phyloP scores from a whole-genome alignment of 2,113 vertebrate species.

The Murina feae region DNA sequence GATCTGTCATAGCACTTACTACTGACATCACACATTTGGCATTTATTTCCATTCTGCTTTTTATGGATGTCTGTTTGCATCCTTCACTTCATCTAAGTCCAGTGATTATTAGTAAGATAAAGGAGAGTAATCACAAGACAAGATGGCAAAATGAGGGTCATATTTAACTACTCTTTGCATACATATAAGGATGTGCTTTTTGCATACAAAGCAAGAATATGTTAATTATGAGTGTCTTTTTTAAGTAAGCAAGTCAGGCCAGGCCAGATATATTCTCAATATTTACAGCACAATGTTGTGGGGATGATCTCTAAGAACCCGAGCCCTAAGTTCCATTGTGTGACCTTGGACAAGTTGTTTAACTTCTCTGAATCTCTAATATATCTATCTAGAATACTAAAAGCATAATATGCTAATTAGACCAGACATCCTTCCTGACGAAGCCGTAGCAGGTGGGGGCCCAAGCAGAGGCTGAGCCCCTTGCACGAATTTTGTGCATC shows the following conservation, averaged over 20 bases:
- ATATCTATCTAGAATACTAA: background rate
- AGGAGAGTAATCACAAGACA: background rate
- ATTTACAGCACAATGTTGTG: background rate
- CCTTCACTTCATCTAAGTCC: background rate
- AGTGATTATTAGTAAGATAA: slow-evolving; percentile 14
- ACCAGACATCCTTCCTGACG: no score
- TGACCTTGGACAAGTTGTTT: background rate
- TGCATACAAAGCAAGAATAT: background rate
- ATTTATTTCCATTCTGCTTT: background rate
- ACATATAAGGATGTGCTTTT: background rate
- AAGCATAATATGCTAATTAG: no score
- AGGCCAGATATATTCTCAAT: background rate
- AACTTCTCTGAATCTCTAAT: background rate
- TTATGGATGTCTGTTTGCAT: background rate
- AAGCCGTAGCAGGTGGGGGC: no score
- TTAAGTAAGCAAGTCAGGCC: background rate
- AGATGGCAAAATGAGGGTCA: background rate
- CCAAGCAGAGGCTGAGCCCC: no score
- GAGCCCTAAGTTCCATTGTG: background rate
- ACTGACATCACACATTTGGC: background rate
- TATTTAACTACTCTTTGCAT: background rate
- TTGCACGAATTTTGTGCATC: no score
- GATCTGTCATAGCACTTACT: background rate
- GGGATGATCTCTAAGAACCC: background rate
- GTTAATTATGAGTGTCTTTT: background rate